Percentiles rank a stretch among this genome's conserved stretches.
Evolutionary conservation across 2,113 vertebrate species (phyloP).

Genomic region (Paramisgurnus dabryanus): DNA sequence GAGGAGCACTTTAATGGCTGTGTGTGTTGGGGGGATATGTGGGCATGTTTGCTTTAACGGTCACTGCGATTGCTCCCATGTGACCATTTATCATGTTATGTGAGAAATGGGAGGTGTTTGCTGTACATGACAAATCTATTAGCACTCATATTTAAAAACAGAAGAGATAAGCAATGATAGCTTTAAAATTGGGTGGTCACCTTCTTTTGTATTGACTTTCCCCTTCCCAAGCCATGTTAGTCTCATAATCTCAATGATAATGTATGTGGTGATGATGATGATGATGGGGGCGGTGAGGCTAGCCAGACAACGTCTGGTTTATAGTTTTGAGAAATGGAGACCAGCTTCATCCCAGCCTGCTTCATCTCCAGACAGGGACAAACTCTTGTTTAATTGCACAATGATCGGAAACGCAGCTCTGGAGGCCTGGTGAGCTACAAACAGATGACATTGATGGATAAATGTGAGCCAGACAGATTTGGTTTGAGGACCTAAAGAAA

Average conservation of each 20-base stretch:
- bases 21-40: slow-evolving; percentile 58
- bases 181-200: slow-evolving; percentile 28
- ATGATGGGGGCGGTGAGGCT: slow-evolving; percentile 27
- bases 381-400: slow-evolving; percentile 69
- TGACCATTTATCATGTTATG: slow-evolving; percentile 58
- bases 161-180: slow-evolving; percentile 51
- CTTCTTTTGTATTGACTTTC: slow-evolving; percentile 18
- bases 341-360: slow-evolving; percentile 31
- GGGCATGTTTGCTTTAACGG: slow-evolving; percentile 52
- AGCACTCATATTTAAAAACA: slow-evolving; percentile 48
- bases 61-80: slow-evolving; percentile 58
- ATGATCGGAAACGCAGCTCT: slow-evolving; percentile 71
- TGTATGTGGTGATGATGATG: not conserved
- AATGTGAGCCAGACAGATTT: slow-evolving; percentile 49
- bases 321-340: slow-evolving; percentile 39
- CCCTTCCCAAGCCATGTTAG: not conserved
- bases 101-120: slow-evolving; percentile 59
- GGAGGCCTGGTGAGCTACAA: slow-evolving; percentile 61
- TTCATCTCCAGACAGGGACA: slow-evolving; percentile 62
- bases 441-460: slow-evolving; percentile 69
- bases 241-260: slow-evolving; percentile 22
- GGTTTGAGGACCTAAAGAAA: slow-evolving; percentile 27
- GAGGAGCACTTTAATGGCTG: slow-evolving; percentile 48
- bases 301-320: slow-evolving; percentile 57
- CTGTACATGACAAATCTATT: slow-evolving; percentile 61